Percentiles rank a stretch among this genome's conserved stretches.
Evolutionary conservation across 2,888 invertebrate genomes (phyloP).

Genomic region (Embidobia sp.): DNA sequence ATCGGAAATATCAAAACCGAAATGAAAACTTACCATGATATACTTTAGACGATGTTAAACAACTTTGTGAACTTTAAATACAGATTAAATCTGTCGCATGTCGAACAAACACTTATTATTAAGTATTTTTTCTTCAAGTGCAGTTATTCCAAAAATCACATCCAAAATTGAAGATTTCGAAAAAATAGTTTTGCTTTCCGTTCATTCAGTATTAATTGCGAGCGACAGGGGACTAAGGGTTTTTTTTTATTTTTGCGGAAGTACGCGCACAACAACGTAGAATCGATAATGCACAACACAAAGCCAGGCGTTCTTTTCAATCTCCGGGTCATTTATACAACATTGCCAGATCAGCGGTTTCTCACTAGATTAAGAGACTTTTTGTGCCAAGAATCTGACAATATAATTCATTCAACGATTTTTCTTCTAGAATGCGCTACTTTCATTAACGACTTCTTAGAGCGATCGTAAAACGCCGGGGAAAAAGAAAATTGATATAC

Average conservation of each 20-base stretch:
- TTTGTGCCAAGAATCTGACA: slow-evolving; percentile 52
- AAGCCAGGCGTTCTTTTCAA: slow-evolving; percentile 46
- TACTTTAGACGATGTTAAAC: too few species aligned
- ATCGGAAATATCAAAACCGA: too few species aligned
- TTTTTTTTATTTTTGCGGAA: slow-evolving; percentile 40
- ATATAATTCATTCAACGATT: slow-evolving; percentile 60
- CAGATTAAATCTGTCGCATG: too few species aligned
- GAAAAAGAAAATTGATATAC: slow-evolving; percentile 63
- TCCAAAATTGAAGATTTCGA: too few species aligned
- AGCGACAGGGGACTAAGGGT: slow-evolving; percentile 29
- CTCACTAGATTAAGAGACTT: slow-evolving; percentile 61
- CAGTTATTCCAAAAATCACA: too few species aligned
- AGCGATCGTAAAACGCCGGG: slow-evolving; percentile 51
- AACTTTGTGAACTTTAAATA: too few species aligned
- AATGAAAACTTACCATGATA: too few species aligned
- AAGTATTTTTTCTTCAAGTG: too few species aligned
- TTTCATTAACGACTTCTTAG: slow-evolving; percentile 62
- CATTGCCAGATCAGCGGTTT: slow-evolving; percentile 61
- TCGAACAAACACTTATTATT: too few species aligned
- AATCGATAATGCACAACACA: slow-evolving; percentile 60
- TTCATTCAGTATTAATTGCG: slow-evolving; percentile 53
- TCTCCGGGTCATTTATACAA: slow-evolving; percentile 57
- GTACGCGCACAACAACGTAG: slow-evolving; percentile 41
- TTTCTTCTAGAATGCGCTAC: slow-evolving; percentile 57
- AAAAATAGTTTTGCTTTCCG: too few species aligned